phyloP scores from a whole-genome alignment of 1,140 invertebrate genomes.

The Heterodera schachtii region DNA sequence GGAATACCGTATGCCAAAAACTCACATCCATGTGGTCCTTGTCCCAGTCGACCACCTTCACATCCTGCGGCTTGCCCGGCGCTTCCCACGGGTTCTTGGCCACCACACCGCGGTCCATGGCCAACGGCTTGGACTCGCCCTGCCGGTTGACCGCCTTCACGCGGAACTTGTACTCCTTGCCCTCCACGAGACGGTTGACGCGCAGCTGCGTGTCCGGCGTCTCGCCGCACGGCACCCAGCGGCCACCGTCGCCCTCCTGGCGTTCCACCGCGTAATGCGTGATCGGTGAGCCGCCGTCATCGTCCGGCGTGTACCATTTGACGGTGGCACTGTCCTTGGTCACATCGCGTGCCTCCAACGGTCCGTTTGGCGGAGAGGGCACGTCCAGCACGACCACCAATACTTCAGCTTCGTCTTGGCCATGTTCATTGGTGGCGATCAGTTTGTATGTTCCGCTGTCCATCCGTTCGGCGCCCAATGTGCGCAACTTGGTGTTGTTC shows the following conservation, averaged over 20 bases:
- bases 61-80: slow-evolving; percentile 84
- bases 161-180: slow-evolving; percentile 92
- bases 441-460: slow-evolving; percentile 86
- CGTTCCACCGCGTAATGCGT: slow-evolving; percentile 90
- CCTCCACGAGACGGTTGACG: slow-evolving; percentile 77
- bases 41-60: slow-evolving; percentile 92
- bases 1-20: background rate
- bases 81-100: slow-evolving; percentile 97
- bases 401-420: slow-evolving; percentile 87
- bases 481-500: slow-evolving; percentile 72
- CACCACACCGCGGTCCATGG: slow-evolving; percentile 80
- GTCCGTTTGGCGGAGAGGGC: slow-evolving; percentile 68
- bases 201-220: slow-evolving; percentile 80
- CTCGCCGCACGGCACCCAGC: slow-evolving; percentile 73
- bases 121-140: slow-evolving; percentile 91
- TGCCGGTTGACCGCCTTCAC: slow-evolving; percentile 93
- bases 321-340: slow-evolving; percentile 68
- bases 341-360: slow-evolving; percentile 68
- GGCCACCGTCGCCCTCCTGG: slow-evolving; percentile 73
- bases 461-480: slow-evolving; percentile 48
- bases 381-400: slow-evolving; percentile 82
- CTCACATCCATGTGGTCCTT: slow-evolving; percentile 82
- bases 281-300: slow-evolving; percentile 76
- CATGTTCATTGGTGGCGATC: slow-evolving; percentile 88
- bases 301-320: slow-evolving; percentile 69